phyloP scores from a whole-genome alignment of 2,113 vertebrate genomes.

The Delphinus delphis region DNA sequence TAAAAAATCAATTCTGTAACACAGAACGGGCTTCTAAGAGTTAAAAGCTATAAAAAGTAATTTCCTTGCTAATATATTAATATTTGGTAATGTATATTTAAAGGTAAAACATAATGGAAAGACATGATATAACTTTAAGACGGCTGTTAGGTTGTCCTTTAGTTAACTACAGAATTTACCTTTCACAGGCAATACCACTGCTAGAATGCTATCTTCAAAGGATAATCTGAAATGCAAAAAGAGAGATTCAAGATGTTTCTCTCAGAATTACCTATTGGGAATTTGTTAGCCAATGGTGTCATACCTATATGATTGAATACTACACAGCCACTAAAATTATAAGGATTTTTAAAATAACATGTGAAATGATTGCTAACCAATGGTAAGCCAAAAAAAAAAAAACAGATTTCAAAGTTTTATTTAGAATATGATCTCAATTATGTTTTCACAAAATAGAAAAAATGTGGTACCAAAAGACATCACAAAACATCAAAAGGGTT shows the following conservation, averaged over 20 bases:
- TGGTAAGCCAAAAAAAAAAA: not conserved
- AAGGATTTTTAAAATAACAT: not conserved
- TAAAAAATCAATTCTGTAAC: conserved; percentile 22
- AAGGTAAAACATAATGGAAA: not conserved
- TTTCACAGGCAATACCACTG: not conserved
- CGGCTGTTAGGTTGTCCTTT: not conserved
- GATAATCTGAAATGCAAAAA: not conserved
- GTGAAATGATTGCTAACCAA: conserved; percentile 19
- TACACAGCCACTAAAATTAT: not conserved
- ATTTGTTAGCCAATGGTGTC: not conserved
- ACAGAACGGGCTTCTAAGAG: not conserved
- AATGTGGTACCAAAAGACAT: conserved; percentile 4
- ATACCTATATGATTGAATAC: not conserved
- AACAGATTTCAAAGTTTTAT: conserved; percentile 23
- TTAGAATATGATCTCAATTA: conserved; percentile 47
- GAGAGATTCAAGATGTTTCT: not conserved
- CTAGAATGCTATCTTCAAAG: not conserved
- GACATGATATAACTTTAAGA: not conserved
- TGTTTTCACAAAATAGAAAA: conserved; percentile 49
- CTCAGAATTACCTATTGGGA: conserved; percentile 37
- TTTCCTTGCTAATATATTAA: conserved; percentile 29
- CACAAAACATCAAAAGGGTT: not conserved
- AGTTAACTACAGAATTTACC: not conserved
- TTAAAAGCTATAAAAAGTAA: conserved; percentile 6
- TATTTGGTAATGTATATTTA: conserved; percentile 9